Evolutionary conservation across 2,113 vertebrate species (phyloP).

Genomic region (Scortum barcoo): DNA sequence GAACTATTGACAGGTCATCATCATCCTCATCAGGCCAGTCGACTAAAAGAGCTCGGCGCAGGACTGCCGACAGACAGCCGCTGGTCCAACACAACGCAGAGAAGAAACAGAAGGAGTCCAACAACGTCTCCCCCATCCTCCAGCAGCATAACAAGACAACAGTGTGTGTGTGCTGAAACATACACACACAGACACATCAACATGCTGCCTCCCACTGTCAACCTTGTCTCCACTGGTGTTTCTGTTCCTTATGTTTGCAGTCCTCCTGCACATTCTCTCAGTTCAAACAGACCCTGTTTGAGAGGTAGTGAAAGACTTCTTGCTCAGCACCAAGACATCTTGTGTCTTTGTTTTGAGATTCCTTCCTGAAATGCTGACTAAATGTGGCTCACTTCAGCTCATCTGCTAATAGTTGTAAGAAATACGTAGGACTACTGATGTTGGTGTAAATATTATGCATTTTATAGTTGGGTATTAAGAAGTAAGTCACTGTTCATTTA

Average conservation of each 20-base stretch:
- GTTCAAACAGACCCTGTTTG: neutral
- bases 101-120: conserved; percentile 77
- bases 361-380: conserved; percentile 17
- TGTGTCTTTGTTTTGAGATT: conserved; percentile 24
- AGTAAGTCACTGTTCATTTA: conserved; percentile 55
- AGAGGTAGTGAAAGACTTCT: neutral
- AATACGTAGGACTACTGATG: conserved; percentile 25
- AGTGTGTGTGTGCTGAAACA: conserved; percentile 81
- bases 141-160: conserved; percentile 81
- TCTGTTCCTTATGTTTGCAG: neutral
- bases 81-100: conserved; percentile 69
- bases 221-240: conserved; percentile 9
- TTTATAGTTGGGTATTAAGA: conserved; percentile 60
- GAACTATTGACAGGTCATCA: conserved; percentile 43
- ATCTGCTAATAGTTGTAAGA: conserved; percentile 29
- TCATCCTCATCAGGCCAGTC: conserved; percentile 15
- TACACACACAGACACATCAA: conserved; percentile 48
- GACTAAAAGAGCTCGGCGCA: conserved; percentile 72
- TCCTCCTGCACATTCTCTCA: neutral
- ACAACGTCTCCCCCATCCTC: conserved; percentile 70
- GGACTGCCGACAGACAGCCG: conserved; percentile 56
- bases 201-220: conserved; percentile 34
- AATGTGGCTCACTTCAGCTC: conserved; percentile 29
- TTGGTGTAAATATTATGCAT: conserved; percentile 70
- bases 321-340: neutral